Percentiles rank a stretch among this genome's conserved stretches.
Conservation (phyloP, 2,888 invertebrate species). For the Nudaria mundana region DNA sequence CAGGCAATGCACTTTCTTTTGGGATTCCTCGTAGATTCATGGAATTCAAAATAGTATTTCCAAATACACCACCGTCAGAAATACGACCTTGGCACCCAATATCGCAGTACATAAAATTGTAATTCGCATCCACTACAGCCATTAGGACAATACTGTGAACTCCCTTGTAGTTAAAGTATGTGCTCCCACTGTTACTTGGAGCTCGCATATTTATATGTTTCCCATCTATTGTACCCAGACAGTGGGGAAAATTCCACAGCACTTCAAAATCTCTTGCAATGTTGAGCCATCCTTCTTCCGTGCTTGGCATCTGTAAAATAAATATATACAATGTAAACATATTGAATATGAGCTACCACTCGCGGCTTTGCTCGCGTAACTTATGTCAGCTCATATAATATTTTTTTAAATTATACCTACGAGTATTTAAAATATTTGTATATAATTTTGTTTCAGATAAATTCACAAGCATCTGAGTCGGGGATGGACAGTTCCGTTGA, state of each 20-base stretch:
- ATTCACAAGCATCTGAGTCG: slow-evolving; percentile 19
- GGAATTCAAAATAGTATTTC: neutral
- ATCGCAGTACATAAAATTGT: neutral
- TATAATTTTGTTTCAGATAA: slow-evolving; percentile 14
- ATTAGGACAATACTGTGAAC: neutral
- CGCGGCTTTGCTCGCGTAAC: slow-evolving; percentile 8
- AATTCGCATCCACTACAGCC: neutral
- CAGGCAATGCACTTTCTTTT: too few relatives aligned
- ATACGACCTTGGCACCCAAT: neutral
- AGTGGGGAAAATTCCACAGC: too few relatives aligned
- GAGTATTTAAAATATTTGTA: slow-evolving; percentile 17
- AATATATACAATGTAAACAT: slow-evolving; percentile 8
- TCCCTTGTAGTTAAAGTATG: neutral
- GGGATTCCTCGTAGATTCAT: too few relatives aligned
- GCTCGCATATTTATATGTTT: too few relatives aligned
- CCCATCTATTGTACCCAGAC: too few relatives aligned
- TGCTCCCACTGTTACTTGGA: neutral
- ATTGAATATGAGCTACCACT: slow-evolving; percentile 1
- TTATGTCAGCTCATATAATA: slow-evolving; percentile 8
- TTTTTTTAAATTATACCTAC: slow-evolving; percentile 3
- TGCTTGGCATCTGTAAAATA: neutral
- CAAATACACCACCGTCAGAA: neutral
- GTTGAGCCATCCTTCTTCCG: too few relatives aligned
- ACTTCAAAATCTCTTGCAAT: too few relatives aligned
- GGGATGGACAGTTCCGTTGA: slow-evolving; percentile 21